Conservation (phyloP, 2,888 invertebrate species). For the Acleris cristana region DNA sequence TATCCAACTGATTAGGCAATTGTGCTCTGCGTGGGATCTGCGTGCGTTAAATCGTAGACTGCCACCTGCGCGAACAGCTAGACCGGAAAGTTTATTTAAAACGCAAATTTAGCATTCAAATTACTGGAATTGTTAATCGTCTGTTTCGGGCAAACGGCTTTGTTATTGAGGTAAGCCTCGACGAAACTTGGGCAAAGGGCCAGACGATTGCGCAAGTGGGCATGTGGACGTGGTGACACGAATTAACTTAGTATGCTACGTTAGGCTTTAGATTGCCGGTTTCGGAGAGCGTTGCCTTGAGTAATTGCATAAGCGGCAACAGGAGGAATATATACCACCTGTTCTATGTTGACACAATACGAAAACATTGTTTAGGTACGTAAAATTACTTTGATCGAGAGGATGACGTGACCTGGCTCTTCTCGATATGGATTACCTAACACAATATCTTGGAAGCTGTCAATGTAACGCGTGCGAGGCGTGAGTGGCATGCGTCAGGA, state of each 20-base stretch:
- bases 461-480: not conserved
- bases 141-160: constrained; percentile 32
- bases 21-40: no score
- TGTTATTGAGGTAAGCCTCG: constrained; percentile 38
- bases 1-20: not conserved
- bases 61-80: constrained; percentile 20
- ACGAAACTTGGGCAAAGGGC: constrained; percentile 35
- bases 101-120: constrained; percentile 33
- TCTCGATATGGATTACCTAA: no score
- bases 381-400: no score
- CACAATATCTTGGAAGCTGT: no score
- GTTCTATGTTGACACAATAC: no score
- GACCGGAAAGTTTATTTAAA: constrained; percentile 33
- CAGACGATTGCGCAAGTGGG: constrained; percentile 34
- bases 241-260: constrained; percentile 27
- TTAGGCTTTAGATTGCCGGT: constrained; percentile 22
- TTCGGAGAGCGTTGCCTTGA: not conserved
- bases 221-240: constrained; percentile 27
- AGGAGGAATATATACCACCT: not conserved
- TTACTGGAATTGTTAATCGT: constrained; percentile 36
- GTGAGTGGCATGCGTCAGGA: constrained; percentile 7
- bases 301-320: constrained; percentile 4
- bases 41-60: not conserved
- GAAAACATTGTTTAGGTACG: no score
- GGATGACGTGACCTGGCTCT: no score